Base-by-base conservation (phyloP, 2,888 invertebrate species). In the Drosophila siamana region DNA sequence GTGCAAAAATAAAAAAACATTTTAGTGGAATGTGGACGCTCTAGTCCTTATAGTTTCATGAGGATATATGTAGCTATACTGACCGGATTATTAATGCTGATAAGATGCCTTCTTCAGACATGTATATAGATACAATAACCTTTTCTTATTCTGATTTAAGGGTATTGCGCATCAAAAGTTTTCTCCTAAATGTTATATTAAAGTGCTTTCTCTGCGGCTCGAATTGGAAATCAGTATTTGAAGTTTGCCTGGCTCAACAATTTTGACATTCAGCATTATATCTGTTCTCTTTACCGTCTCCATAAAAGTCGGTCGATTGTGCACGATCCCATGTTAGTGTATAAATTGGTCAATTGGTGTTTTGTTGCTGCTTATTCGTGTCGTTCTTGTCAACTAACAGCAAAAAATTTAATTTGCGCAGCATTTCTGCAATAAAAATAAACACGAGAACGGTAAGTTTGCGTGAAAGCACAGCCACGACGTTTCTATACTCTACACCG, bases 341-440 rank as follows among this genome's bases (percentile, higher is more conserved):
- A 51, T 52, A 68, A 48, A 57, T 66, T 68, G 30, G 30, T 26
- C 68, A 60, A 13, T 67, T 69, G 43, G 16, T 41, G 15, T 19
- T 28, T 4, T 19, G 15, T 11, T 56, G 11, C 5, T 33, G 11
- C 33, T 33, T 33, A 33, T 33, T 33, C 33, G 33, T 51, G 19
- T 44, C 64, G 26, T 55, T 51, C n/a, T 57, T 73, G 60, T 60
- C 38, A 60, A 60, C 54, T 19, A 15, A 43, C 15, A 40, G 38
- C 28, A 62, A 47, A 16, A 40, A 69, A 46, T 41, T 51, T 47
- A 54, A 78, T 78, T 75, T 81, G 64, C 79, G 75, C 79, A 79
- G 79, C 54, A 44, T 65, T 67, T 63, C 78, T 60, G 56, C 64
- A 69, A 69, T 60, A 33, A 43, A 65, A 66, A 57, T 59, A 56